Evolutionary conservation across 2,888 invertebrate genomes (phyloP), one percentile per base, ranked within the genome.

Genomic region (Clusia tigrina): DNA sequence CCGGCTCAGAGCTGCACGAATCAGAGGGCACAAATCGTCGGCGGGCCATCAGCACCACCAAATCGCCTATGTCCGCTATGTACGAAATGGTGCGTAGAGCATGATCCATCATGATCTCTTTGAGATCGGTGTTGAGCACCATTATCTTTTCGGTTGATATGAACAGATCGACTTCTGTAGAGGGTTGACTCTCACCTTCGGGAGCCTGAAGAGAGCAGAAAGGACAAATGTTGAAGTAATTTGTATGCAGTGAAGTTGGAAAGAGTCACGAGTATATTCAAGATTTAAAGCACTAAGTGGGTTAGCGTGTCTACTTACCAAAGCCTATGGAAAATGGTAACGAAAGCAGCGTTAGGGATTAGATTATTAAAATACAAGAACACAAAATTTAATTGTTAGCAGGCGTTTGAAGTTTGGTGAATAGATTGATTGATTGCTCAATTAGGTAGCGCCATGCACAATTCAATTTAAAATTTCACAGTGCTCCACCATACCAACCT

Each of bases 31-130:
- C 92, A 76, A 95, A 93, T 68, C 98, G 88, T 74, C 99, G 87
- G 64, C 98, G 88, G 0, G 98, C 99, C 99, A 99, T 99, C 66
- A 99, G 86, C 1, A 99, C 99, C 6, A 99, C 96, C 63, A 99
- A 86, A 81, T 99, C 98, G 5, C 98, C 98, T 68, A 99, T 99
- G 83, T 99, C 99, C 5, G 99, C 99, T 73, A 99, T 99, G 80
- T 99, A 99, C 1, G 98, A 98, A 79, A 99, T 99, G 51, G 99
- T 98, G 73, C 98, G 88, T 65, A 99, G 85, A 1, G 98, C 96
- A 85, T 99, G 98, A 84, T 99, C 99, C 99, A 99, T 99, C 96
- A 99, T 98, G 66, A 99, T 98, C 86, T 99, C 98, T 85, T 99
- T 98, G 58, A 99, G 86, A 84, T 99, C 98, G 1, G 98, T 99